phyloP scores from a whole-genome alignment of 1,140 invertebrate genomes.

The Caenorhabditis inopinata region DNA sequence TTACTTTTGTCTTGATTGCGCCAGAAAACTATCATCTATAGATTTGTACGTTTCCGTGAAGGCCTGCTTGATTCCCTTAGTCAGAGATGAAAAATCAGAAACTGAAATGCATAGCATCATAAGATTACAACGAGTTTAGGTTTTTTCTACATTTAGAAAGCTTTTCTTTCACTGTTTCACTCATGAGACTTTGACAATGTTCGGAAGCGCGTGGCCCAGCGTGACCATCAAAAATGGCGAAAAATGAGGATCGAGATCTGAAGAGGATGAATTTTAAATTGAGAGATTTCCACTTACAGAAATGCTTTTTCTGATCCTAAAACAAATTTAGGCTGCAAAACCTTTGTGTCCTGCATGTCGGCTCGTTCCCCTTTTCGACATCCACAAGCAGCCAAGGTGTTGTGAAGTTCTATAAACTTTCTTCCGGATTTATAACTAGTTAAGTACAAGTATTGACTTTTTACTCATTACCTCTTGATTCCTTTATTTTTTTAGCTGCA shows the following conservation, averaged over 20 bases:
- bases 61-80: conserved; percentile 39
- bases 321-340: background rate
- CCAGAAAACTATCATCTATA: conserved; percentile 29
- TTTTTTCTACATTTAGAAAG: background rate
- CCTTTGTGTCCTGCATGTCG: conserved; percentile 41
- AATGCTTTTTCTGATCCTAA: background rate
- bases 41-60: conserved; percentile 36
- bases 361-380: conserved; percentile 36
- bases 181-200: conserved; percentile 22
- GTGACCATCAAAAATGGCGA: conserved; percentile 42
- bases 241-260: conserved; percentile 31
- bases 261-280: background rate
- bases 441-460: too few relatives aligned
- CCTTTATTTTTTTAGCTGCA: background rate
- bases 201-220: conserved; percentile 30
- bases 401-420: background rate
- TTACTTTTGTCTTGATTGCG: conserved; percentile 4
- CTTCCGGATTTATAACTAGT: too few relatives aligned
- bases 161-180: conserved; percentile 27
- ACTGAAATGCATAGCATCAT: background rate
- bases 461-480: background rate
- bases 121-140: background rate
- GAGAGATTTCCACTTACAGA: conserved; percentile 9
- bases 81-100: background rate
- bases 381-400: background rate